Conservation (phyloP, 2,888 invertebrate genomes). For the Exocentrus adspersus region DNA sequence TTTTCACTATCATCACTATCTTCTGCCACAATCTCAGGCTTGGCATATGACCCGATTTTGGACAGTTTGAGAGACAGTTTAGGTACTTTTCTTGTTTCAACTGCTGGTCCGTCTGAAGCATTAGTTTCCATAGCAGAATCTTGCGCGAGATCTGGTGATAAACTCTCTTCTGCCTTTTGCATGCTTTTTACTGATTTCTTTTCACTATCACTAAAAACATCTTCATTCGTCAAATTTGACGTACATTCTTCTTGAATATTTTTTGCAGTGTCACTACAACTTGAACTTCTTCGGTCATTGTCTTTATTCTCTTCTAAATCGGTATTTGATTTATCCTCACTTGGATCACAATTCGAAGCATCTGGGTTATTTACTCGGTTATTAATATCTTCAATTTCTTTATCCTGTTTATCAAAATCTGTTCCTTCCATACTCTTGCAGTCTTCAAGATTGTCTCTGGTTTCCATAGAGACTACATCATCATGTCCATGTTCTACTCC, state of each 20-base stretch:
- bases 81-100: slow-evolving; percentile 67
- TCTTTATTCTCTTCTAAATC: slow-evolving; percentile 11
- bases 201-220: slow-evolving; percentile 32
- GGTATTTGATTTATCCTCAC: background rate
- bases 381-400: background rate
- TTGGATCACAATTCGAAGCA: background rate
- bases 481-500: slow-evolving; percentile 27
- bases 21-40: slow-evolving; percentile 54
- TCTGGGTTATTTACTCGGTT: background rate
- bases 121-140: slow-evolving; percentile 28
- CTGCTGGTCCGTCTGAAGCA: slow-evolving; percentile 37
- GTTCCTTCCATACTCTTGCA: slow-evolving; percentile 5
- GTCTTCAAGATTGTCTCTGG: slow-evolving; percentile 25
- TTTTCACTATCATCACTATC: slow-evolving; percentile 71
- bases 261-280: background rate
- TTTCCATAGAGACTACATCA: slow-evolving; percentile 36
- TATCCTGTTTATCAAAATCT: background rate
- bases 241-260: background rate
- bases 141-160: slow-evolving; percentile 33
- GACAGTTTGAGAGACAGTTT: slow-evolving; percentile 74
- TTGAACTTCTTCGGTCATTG: too few species aligned
- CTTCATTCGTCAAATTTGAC: slow-evolving; percentile 20
- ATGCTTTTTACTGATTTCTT: slow-evolving; percentile 38
- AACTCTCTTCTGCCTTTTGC: slow-evolving; percentile 36
- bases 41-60: slow-evolving; percentile 54